phyloP scores from a whole-genome alignment of 1,140 invertebrate species.

The Drosophila repleta region DNA sequence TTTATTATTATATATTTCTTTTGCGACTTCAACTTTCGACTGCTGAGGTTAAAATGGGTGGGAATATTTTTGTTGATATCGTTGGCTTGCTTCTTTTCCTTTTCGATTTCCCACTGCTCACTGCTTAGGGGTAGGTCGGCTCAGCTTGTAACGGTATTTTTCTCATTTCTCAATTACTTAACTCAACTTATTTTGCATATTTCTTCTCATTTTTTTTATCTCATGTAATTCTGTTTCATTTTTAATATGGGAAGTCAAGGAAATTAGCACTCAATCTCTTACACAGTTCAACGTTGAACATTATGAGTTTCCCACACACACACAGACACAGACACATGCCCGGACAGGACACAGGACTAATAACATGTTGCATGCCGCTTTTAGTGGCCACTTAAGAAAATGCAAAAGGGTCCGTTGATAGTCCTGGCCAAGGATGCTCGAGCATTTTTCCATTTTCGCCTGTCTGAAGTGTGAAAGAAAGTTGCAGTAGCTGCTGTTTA shows the following conservation, averaged over 20 bases:
- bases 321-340: slow-evolving; percentile 27
- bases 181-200: slow-evolving; percentile 12
- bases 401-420: slow-evolving; percentile 8
- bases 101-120: slow-evolving; percentile 10
- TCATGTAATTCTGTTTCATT: slow-evolving; percentile 12
- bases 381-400: slow-evolving; percentile 62
- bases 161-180: slow-evolving; percentile 7
- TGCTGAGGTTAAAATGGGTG: slow-evolving; percentile 77
- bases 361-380: slow-evolving; percentile 60
- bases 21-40: slow-evolving; percentile 59
- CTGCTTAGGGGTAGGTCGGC: slow-evolving; percentile 6
- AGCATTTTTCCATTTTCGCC: slow-evolving; percentile 7
- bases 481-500: slow-evolving; percentile 12
- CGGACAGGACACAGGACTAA: slow-evolving; percentile 40
- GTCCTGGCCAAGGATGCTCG: slow-evolving; percentile 14
- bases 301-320: slow-evolving; percentile 56
- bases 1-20: slow-evolving; percentile 1
- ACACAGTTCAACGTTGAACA: slow-evolving; percentile 50
- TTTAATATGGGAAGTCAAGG: slow-evolving; percentile 29
- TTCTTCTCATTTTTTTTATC: not conserved
- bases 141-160: slow-evolving; percentile 2
- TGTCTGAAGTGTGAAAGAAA: slow-evolving; percentile 28
- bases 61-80: slow-evolving; percentile 77
- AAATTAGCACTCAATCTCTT: slow-evolving; percentile 42
- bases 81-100: slow-evolving; percentile 33